Evolutionary conservation across 2,113 vertebrate species (phyloP).

Genomic region (Montifringilla adamsi): DNA sequence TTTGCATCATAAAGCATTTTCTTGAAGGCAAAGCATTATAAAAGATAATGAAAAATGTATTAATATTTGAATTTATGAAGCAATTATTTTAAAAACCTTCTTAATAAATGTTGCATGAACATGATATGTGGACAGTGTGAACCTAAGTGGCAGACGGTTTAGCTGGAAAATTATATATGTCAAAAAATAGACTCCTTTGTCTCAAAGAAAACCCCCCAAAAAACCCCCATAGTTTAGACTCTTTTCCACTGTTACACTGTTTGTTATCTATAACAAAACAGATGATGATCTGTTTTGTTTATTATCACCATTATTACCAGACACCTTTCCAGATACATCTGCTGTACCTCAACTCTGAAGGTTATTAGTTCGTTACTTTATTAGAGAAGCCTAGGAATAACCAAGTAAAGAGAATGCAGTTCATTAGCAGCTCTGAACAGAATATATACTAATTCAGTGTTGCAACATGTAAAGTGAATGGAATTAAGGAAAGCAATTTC

Average conservation of each 20-base stretch:
- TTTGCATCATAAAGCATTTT: background rate
- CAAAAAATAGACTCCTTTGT: background rate
- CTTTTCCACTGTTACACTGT: background rate
- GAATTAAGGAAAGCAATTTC: constrained; percentile 55
- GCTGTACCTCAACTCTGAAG: constrained; percentile 38
- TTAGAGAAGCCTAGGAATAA: constrained; percentile 37
- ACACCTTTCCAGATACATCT: constrained; percentile 51
- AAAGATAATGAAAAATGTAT: background rate
- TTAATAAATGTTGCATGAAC: background rate
- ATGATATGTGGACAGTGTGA: background rate
- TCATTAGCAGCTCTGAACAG: constrained; percentile 59
- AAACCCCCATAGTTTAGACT: background rate
- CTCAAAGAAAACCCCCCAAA: background rate
- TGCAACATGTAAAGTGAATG: constrained; percentile 58
- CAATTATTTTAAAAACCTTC: background rate
- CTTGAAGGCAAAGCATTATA: background rate
- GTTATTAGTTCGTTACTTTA: constrained; percentile 53
- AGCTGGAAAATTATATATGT: background rate
- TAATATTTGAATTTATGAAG: background rate
- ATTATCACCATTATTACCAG: constrained; percentile 37
- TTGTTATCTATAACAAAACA: background rate
- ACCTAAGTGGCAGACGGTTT: background rate
- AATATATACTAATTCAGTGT: constrained; percentile 31
- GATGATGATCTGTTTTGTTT: constrained; percentile 1
- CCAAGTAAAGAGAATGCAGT: constrained; percentile 42